Conservation (phyloP, 2,888 invertebrate genomes). For the Spilosoma lubricipeda region DNA sequence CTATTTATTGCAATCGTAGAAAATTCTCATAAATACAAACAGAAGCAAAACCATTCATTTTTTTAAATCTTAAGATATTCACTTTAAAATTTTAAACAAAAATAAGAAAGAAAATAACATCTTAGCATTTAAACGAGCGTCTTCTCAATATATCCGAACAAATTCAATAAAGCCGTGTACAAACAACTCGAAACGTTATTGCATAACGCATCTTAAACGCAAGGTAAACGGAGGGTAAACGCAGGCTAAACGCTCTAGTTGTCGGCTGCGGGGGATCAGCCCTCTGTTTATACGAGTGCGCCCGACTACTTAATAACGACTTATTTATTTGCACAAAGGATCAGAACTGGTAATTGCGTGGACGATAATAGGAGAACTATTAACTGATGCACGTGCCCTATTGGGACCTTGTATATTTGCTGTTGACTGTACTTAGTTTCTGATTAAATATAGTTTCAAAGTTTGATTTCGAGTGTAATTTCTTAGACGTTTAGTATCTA, state of each 20-base stretch:
- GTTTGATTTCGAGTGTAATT: background rate
- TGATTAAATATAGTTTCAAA: conserved; percentile 27
- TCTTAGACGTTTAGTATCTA: background rate
- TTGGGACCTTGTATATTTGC: conserved; percentile 40
- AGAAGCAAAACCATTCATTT: too few relatives aligned
- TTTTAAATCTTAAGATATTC: too few relatives aligned
- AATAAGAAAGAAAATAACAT: background rate
- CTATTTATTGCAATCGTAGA: too few relatives aligned
- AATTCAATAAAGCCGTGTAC: conserved; percentile 64
- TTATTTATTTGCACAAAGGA: conserved; percentile 76
- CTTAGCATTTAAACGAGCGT: background rate
- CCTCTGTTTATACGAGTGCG: conserved; percentile 67
- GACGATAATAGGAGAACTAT: conserved; percentile 74
- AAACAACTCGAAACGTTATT: conserved; percentile 58
- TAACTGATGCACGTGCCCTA: conserved; percentile 61
- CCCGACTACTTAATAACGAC: conserved; percentile 74
- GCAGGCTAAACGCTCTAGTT: conserved; percentile 37
- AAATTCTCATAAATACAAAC: too few relatives aligned
- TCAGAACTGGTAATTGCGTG: conserved; percentile 70
- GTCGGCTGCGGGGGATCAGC: conserved; percentile 50
- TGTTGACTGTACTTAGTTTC: conserved; percentile 12
- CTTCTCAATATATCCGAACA: conserved; percentile 46
- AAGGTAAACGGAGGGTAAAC: conserved; percentile 42
- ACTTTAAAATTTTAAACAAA: background rate
- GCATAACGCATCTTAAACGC: conserved; percentile 58